phyloP scores from a whole-genome alignment of 2,888 invertebrate genomes.

The Epinotia demarniana region DNA sequence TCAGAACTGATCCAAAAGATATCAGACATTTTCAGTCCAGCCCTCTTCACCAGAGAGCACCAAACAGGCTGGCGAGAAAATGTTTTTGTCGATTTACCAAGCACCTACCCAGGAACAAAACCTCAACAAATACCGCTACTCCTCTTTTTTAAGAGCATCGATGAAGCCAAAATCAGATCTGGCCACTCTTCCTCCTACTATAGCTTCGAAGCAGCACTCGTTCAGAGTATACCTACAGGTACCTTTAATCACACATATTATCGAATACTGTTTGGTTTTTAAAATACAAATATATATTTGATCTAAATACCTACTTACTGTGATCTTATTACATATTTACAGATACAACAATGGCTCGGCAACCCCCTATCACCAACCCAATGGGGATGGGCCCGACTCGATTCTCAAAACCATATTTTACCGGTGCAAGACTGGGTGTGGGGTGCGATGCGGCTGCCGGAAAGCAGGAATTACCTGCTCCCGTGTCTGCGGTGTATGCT shows the following conservation, averaged over 20 bases:
- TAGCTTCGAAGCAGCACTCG: too few relatives aligned
- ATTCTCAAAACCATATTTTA: too few relatives aligned
- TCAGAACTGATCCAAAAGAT: conserved; percentile 30
- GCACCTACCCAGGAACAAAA: conserved; percentile 19
- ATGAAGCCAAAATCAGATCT: conserved; percentile 29
- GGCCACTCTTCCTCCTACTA: conserved; percentile 16
- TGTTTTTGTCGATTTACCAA: too few relatives aligned
- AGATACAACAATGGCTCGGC: too few relatives aligned
- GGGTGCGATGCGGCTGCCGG: too few relatives aligned
- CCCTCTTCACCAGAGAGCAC: conserved; percentile 25
- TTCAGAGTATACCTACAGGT: conserved; percentile 28
- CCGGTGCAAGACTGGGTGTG: too few relatives aligned
- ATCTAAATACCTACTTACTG: neutral
- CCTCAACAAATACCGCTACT: conserved; percentile 10
- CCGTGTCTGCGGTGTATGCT: too few relatives aligned
- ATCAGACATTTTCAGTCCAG: conserved; percentile 8
- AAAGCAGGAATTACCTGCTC: too few relatives aligned
- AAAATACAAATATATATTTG: conserved; percentile 17
- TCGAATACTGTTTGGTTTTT: conserved; percentile 8
- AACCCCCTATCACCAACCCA: too few relatives aligned
- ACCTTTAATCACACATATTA: neutral
- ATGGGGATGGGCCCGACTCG: too few relatives aligned
- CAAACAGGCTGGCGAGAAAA: conserved; percentile 31
- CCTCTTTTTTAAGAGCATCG: conserved; percentile 11
- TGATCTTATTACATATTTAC: too few relatives aligned